Evolutionary conservation across 2,113 vertebrate species (phyloP).

Genomic region (Nibea coibor): DNA sequence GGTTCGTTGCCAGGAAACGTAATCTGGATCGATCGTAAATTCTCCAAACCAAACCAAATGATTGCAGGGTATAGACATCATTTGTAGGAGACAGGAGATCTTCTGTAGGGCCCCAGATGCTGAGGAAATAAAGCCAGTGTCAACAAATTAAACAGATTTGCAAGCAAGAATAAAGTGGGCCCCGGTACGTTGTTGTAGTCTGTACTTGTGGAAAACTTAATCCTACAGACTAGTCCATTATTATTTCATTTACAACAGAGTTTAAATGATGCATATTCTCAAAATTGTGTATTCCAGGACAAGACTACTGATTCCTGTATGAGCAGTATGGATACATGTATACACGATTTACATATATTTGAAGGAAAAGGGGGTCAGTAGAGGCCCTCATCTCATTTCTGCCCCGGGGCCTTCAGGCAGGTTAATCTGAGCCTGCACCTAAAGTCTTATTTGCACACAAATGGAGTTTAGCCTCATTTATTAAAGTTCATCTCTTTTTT

Average conservation of each 20-base stretch:
- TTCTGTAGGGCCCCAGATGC: background rate
- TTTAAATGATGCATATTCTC: background rate
- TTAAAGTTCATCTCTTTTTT: slow-evolving; percentile 40
- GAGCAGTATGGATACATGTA: background rate
- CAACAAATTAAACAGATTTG: background rate
- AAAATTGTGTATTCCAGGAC: background rate
- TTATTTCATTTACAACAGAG: no score
- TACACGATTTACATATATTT: background rate
- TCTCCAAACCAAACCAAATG: no score
- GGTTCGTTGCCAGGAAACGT: no score
- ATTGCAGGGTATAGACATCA: background rate
- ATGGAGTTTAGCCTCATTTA: slow-evolving; percentile 14
- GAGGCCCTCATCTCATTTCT: background rate
- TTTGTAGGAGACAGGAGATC: background rate
- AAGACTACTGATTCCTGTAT: background rate
- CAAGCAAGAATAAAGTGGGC: background rate
- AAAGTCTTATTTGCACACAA: background rate
- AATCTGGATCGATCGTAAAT: no score
- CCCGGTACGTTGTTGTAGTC: background rate
- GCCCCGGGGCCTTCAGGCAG: background rate
- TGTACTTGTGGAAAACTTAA: background rate
- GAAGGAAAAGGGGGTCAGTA: background rate
- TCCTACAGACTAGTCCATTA: no score
- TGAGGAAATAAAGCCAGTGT: background rate
- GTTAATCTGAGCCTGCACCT: background rate